These are phyloP conservation scores for Spheniscus mendiculus DNA, from an alignment of 2,113 vertebrate genomes.

Conservation along the genomic window DNA sequence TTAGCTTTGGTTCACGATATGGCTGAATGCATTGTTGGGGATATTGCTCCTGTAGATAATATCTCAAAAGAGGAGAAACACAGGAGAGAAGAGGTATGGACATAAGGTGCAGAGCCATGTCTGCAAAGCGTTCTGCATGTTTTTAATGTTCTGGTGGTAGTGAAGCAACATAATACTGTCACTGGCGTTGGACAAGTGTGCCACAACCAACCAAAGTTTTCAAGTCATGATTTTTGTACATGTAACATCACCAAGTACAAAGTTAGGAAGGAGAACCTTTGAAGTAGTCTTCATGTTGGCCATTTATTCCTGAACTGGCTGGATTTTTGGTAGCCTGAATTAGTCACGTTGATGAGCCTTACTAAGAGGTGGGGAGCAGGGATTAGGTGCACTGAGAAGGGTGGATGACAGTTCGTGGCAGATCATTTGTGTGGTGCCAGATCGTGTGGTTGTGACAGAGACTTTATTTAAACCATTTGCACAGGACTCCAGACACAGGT, in stretches of 20 bases:
- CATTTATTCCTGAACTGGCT: background rate
- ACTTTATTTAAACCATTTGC: background rate
- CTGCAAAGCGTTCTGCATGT: fast-evolving
- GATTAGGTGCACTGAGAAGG: background rate
- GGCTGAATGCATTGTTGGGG: slow-evolving; percentile 98
- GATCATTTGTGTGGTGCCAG: background rate
- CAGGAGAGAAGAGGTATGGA: slow-evolving; percentile 85
- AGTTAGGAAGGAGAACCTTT: background rate
- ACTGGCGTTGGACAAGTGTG: background rate
- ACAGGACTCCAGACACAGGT: background rate
- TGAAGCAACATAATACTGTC: background rate
- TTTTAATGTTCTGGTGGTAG: background rate
- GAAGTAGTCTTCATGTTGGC: background rate
- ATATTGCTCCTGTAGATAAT: slow-evolving; percentile 96
- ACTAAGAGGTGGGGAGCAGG: background rate
- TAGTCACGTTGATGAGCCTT: background rate
- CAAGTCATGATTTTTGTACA: fast-evolving
- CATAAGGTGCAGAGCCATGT: background rate
- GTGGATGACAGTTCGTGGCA: background rate
- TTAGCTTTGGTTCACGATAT: slow-evolving; percentile 95
- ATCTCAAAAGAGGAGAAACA: slow-evolving; percentile 95
- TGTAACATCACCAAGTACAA: background rate
- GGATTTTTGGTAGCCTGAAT: background rate
- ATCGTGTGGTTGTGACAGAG: background rate
- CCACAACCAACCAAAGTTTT: background rate